Evolutionary conservation across 2,888 invertebrate species (phyloP), one percentile per base, ranked within the genome.

Genomic region (Sycophila texana): DNA sequence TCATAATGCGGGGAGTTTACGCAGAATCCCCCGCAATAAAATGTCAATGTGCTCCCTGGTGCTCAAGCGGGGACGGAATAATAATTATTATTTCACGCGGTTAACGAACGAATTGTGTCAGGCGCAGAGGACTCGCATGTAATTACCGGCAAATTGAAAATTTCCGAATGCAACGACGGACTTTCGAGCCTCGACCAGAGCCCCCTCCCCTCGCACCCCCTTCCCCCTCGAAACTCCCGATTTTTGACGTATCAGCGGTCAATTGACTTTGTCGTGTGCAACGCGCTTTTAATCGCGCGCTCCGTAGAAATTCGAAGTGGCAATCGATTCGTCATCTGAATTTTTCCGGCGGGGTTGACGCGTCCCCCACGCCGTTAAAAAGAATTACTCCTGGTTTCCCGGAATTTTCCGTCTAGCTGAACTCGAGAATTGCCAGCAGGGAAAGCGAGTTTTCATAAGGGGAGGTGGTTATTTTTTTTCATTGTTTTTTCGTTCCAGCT

Each of bases 41-140:
- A 75, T 47, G 79, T 79, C 75, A 75, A 75, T 75, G 79, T 67
- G n/a, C 51, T n/a, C 13, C 16, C 12, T 53, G 14, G n/a, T 4
- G 4, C 12, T 39, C 4, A 0, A 39, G 39, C 39, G 49, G 65
- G 66, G 22, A 18, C 68, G 70, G 13, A 79, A 75, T 71, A 82
- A 86, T 83, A 85, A 86, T 86, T 84, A 86, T 86, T 87, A 86
- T 86, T 86, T 87, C 84, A 83, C 86, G 86, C 83, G 84, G 85
- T 87, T 87, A 86, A 86, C 85, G 86, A 86, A 87, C 84, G 86
- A 86, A 86, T 86, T 86, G 85, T 84, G 86, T 86, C 86, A 87
- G 77, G 83, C 79, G 82, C 85, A 85, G 80, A 82, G 82, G n/a
- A 22, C 68, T 63, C 63, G 18, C 51, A 53, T 63, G 66, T 77